Percentiles rank a stretch among this genome's conserved stretches.
Evolutionary conservation across 2,113 vertebrate genomes (phyloP).

Genomic region (Danionella cerebrum): DNA sequence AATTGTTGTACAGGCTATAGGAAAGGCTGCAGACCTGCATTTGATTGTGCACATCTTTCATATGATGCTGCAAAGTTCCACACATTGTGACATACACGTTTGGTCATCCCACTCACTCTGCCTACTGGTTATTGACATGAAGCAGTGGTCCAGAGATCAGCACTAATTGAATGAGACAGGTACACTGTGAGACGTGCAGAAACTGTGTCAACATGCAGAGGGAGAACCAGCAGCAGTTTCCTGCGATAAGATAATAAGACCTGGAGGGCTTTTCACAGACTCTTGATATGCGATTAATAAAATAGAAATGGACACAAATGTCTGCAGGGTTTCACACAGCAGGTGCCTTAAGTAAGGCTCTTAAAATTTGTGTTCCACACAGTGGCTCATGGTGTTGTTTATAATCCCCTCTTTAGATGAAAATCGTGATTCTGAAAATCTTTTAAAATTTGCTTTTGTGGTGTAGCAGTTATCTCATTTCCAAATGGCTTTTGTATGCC

Average conservation of each 20-base stretch:
- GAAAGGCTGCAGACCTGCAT: background rate
- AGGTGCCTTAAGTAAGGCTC: background rate
- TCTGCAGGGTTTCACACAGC: slow-evolving; percentile 21
- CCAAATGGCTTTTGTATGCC: background rate
- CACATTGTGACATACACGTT: slow-evolving; percentile 5
- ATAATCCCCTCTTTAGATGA: background rate
- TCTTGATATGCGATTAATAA: slow-evolving; percentile 46
- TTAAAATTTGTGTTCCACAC: background rate
- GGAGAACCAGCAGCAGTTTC: slow-evolving; percentile 7
- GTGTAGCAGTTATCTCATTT: background rate
- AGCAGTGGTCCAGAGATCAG: slow-evolving; percentile 12
- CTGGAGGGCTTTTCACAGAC: slow-evolving; percentile 43
- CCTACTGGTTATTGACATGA: slow-evolving; percentile 33
- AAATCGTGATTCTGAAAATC: background rate
- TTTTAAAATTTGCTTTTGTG: background rate
- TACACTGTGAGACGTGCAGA: slow-evolving; percentile 5
- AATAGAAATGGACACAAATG: slow-evolving; percentile 43
- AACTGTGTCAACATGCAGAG: slow-evolving; percentile 15
- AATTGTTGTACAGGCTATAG: too few species aligned
- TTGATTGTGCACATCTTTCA: background rate
- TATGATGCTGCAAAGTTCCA: background rate
- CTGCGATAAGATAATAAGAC: slow-evolving; percentile 40
- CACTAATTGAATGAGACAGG: slow-evolving; percentile 37
- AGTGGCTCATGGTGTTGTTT: background rate
- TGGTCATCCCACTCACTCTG: background rate